Evolutionary conservation across 2,888 invertebrate genomes (phyloP).

Genomic region (Tetrapedia diversipes): DNA sequence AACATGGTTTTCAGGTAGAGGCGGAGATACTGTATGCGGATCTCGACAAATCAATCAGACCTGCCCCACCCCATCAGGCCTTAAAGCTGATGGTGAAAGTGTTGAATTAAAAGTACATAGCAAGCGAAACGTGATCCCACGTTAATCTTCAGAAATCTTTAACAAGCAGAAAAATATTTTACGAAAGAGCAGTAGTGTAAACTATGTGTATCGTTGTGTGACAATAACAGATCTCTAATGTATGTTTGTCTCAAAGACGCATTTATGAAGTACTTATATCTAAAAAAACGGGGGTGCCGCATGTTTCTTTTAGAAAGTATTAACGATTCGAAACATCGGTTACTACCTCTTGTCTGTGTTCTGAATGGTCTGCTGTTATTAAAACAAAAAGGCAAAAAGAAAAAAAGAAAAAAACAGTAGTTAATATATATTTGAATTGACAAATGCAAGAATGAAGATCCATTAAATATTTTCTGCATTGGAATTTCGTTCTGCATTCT

Average conservation of each 20-base stretch:
- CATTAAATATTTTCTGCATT: conserved; percentile 34
- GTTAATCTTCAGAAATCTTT: conserved; percentile 27
- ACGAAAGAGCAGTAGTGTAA: conserved; percentile 71
- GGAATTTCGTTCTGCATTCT: conserved; percentile 41
- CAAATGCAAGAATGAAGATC: conserved; percentile 41
- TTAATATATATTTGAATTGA: conserved; percentile 33
- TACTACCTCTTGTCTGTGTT: conserved; percentile 56
- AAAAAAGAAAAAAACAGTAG: conserved; percentile 38
- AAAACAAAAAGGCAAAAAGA: conserved; percentile 44
- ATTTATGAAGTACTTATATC: conserved; percentile 50
- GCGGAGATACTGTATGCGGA: conserved; percentile 89
- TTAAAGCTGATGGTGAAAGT: conserved; percentile 87
- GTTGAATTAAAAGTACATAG: conserved; percentile 66
- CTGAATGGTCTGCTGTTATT: conserved; percentile 34
- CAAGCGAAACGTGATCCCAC: conserved; percentile 18
- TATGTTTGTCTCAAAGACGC: conserved; percentile 60
- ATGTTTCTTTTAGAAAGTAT: conserved; percentile 47
- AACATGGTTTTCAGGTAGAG: conserved; percentile 87
- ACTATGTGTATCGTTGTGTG: conserved; percentile 76
- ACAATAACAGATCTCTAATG: conserved; percentile 79
- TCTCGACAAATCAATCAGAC: conserved; percentile 87
- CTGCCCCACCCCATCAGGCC: conserved; percentile 88
- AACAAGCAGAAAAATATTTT: conserved; percentile 29
- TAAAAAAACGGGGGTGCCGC: conserved; percentile 51
- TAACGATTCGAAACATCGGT: conserved; percentile 45